Evolutionary conservation across 2,888 invertebrate species (phyloP), one percentile per base, ranked within the genome.

Genomic region (Lymantria monacha): DNA sequence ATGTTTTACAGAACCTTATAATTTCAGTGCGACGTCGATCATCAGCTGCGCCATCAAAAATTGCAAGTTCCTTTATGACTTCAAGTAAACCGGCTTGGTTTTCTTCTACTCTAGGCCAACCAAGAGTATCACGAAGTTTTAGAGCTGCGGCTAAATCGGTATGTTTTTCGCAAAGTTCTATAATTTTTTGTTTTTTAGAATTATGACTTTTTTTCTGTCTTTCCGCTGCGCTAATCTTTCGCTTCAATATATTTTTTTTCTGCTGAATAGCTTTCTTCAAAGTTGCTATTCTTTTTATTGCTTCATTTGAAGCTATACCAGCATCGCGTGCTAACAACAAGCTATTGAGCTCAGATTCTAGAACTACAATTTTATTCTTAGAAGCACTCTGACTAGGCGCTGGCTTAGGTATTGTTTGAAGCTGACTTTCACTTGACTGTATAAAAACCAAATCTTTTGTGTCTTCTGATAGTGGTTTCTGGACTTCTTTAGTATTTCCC

Each of bases 21-120:
- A 30, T 36, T 47, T 55, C 58, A 43, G 55, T 55, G 30, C 52
- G 55, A 49, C 53, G 52, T 22, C 58, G 54, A 48, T 58, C 54
- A 54, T 54, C 57, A 51, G 53, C 53, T 51, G 51, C 53, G 15
- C 57, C 46, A 51, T 51, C 57, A 45, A 53, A 53, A 57, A 56
- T 30, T 45, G 53, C 56, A 31, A 53, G n/a, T n/a, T n/a, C n/a
- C n/a, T n/a, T n/a, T n/a, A n/a, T n/a, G n/a, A n/a, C n/a, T n/a
- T n/a, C n/a, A 5, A 13, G 22, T 31, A 40, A 44, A 44, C 44
- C 43, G 44, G 45, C 38, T 41, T 49, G 49, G 3, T 38, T 45
- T 49, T 49, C 49, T 40, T 49, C 45, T 40, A 49, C 14, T 45
- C 49, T 49, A 49, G 49, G 49, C 45, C 49, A 45, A 49, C 49